phyloP scores from a whole-genome alignment of 2,797 vertebrate genomes.

The Coranthus polyacanthus region DNA sequence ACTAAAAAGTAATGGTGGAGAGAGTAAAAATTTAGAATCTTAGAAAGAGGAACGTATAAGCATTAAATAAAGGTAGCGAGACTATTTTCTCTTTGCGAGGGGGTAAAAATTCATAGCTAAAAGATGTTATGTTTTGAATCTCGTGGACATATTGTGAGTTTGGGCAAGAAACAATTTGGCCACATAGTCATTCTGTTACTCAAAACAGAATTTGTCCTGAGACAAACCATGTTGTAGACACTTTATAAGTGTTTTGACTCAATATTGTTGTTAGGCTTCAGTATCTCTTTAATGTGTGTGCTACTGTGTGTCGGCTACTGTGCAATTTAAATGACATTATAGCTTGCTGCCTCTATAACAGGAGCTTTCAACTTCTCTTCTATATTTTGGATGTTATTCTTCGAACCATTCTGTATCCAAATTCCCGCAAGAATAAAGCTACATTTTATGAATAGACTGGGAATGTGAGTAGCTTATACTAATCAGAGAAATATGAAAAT shows the following conservation, averaged over 20 bases:
- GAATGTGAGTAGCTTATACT: conserved; percentile 69
- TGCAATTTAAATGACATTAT: conserved; percentile 31
- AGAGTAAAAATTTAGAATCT: too few relatives aligned
- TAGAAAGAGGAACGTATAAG: not conserved
- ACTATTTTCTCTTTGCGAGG: not conserved
- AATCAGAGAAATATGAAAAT: conserved; percentile 78
- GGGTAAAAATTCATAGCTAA: not conserved
- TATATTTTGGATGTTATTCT: conserved; percentile 61
- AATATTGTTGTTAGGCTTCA: conserved; percentile 1
- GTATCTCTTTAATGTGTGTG: conserved; percentile 6
- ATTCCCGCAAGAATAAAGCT: conserved; percentile 71
- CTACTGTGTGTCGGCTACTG: not conserved
- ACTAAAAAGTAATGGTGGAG: not conserved
- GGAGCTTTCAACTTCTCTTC: conserved; percentile 46
- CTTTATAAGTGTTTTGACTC: conserved; percentile 19
- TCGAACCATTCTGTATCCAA: conserved; percentile 55
- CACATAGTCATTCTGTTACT: not conserved
- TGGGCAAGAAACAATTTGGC: not conserved
- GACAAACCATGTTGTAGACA: not conserved
- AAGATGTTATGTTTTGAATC: not conserved
- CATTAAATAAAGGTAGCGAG: too few relatives aligned
- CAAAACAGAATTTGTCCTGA: not conserved
- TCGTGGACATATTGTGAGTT: not conserved
- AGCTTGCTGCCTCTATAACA: conserved; percentile 38
- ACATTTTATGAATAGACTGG: conserved; percentile 69